These are phyloP conservation scores for Drosophila neutralis DNA, from an alignment of 2,888 invertebrate species.

Conservation along the genomic window DNA sequence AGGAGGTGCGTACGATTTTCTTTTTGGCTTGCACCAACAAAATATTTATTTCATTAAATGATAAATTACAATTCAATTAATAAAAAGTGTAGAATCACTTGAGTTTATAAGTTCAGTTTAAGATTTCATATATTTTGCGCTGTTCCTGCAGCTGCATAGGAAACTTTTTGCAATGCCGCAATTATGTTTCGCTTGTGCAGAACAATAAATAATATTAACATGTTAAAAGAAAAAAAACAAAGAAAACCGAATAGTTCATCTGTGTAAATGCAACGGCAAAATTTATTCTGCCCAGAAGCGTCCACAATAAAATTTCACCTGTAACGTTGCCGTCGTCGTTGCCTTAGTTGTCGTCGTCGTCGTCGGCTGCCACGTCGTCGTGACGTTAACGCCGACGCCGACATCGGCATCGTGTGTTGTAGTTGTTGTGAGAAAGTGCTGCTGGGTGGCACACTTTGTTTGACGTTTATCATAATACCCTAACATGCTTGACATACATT, in stretches of 20 bases:
- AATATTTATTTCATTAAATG: conserved; percentile 18
- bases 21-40: background rate
- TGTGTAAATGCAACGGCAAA: background rate
- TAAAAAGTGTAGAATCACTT: background rate
- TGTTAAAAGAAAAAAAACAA: background rate
- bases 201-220: background rate
- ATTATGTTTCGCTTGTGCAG: background rate
- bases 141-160: background rate
- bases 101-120: no score
- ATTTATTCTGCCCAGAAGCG: background rate
- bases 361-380: conserved; percentile 71
- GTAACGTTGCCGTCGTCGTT: conserved; percentile 49
- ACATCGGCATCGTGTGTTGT: conserved; percentile 28
- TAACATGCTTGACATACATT: conserved; percentile 11
- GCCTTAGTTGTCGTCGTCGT: conserved; percentile 22
- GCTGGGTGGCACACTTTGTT: conserved; percentile 12
- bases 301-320: conserved; percentile 49
- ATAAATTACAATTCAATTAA: background rate
- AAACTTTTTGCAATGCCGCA: background rate
- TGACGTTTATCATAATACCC: background rate
- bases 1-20: conserved; percentile 58
- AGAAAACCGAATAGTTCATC: background rate
- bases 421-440: conserved; percentile 59
- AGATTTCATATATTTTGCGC: background rate
- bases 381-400: conserved; percentile 31